phyloP scores from a whole-genome alignment of 2,113 vertebrate genomes.

The Telmatochromis sp. region DNA sequence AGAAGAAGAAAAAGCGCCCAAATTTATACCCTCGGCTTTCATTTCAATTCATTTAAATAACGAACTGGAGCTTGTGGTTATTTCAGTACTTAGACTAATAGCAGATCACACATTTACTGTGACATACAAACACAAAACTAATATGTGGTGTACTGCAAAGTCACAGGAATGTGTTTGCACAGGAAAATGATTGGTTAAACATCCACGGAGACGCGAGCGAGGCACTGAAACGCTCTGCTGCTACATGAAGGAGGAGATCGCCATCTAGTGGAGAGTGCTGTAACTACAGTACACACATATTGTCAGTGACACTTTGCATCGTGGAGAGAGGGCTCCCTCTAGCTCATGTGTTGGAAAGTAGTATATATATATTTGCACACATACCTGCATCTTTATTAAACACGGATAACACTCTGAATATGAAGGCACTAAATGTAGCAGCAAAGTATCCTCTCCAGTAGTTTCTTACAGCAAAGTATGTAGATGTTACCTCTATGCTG shows the following conservation, averaged over 20 bases:
- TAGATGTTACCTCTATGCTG: constrained; percentile 97
- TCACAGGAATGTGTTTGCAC: fast-evolving
- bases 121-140: background rate
- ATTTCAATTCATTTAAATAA: background rate
- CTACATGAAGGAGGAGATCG: background rate
- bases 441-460: constrained; percentile 98
- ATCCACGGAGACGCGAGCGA: fast-evolving
- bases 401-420: constrained; percentile 91
- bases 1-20: background rate
- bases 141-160: background rate
- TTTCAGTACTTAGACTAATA: background rate
- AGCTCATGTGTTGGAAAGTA: background rate
- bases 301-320: background rate
- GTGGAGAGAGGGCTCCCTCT: background rate
- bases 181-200: background rate
- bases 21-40: background rate
- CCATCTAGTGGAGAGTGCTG: constrained; percentile 8
- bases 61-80: background rate
- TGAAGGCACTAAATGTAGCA: constrained; percentile 95
- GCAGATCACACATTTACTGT: background rate
- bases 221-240: background rate
- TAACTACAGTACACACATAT: background rate
- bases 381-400: constrained; percentile 95
- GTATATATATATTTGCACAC: background rate
- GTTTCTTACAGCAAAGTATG: constrained; percentile 94